Base-by-base conservation (phyloP, 2,888 invertebrate genomes). In the Chrysodeixis includens region DNA sequence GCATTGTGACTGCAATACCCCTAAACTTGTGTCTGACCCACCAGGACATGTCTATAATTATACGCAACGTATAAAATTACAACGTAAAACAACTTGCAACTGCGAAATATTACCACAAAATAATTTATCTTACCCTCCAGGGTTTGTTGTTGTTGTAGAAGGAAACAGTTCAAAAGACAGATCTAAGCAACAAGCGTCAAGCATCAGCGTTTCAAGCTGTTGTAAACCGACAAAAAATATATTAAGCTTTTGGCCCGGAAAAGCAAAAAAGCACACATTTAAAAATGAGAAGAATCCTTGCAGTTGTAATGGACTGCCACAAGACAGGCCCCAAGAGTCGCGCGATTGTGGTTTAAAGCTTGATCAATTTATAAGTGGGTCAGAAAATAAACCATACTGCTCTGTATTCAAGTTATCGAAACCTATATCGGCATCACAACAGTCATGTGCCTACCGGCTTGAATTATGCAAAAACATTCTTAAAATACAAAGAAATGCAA, bases 381-480 rank as follows among this genome's bases (percentile, higher is more conserved):
- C 26, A 26, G 26, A 26, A 26, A 26, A 26, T 26, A 26, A 59
- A 9, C 2, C 30, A 32, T 18, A 55, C 7, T 46, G 30, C 20
- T 16, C 18, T 49, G 20, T 10, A 10, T 8, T 0, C 20, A 49
- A 49, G 10, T 10, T 20, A 12, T 49, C 46, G 18, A 49, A 49
- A 49, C 20, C 46, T 18, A 49, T 49, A 16, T 49, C 18, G 1
- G 18, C 5, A 40, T 40, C 40, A 40, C 40, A 4, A 40, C n/a
- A 5, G n/a, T 6, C 40, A n/a, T n/a, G n/a, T n/a, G n/a, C 40
- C 1, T 40, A 44, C 44, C 44, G 44, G 18, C 14, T 26, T 20
- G 40, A 46, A 46, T 16, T 55, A 55, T 61, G 30, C 30, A 20
- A 46, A 30, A 55, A 55, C 20, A 46, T 61, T 32, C 44, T 55